phyloP scores from a whole-genome alignment of 2,888 invertebrate genomes.

The Corythucha ciliata region DNA sequence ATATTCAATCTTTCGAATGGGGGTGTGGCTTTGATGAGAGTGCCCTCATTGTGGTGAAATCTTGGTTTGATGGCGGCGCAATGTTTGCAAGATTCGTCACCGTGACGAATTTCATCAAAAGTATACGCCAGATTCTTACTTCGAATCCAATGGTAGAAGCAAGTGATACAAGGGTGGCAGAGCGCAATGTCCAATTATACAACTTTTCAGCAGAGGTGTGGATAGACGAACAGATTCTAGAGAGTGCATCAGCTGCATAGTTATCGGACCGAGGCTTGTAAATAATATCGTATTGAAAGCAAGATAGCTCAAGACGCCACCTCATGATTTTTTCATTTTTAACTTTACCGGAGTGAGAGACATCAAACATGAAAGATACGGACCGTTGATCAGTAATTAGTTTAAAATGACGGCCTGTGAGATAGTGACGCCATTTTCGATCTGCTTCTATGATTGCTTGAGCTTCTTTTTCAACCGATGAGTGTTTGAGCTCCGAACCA shows the following conservation, averaged over 20 bases:
- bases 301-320: neutral
- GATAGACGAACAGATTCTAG: neutral
- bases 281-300: neutral
- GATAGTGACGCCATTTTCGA: conserved; percentile 1
- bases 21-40: neutral
- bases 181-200: neutral
- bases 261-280: neutral
- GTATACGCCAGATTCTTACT: neutral
- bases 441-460: neutral
- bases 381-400: conserved; percentile 4
- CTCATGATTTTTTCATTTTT: conserved; percentile 12
- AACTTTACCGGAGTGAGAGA: neutral
- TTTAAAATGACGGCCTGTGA: conserved; percentile 2
- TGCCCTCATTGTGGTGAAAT: neutral
- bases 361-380: too few relatives aligned
- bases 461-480: conserved; percentile 6
- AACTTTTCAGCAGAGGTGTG: neutral
- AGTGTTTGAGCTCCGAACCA: neutral
- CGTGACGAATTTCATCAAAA: neutral
- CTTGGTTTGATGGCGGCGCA: too few relatives aligned
- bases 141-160: conserved; percentile 1
- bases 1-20: neutral
- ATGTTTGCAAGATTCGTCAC: too few relatives aligned
- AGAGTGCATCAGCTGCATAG: neutral
- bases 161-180: neutral